Evolutionary conservation across 2,888 invertebrate genomes (phyloP), one percentile per base, ranked within the genome.

Genomic region (Cataglyphis albicans): DNA sequence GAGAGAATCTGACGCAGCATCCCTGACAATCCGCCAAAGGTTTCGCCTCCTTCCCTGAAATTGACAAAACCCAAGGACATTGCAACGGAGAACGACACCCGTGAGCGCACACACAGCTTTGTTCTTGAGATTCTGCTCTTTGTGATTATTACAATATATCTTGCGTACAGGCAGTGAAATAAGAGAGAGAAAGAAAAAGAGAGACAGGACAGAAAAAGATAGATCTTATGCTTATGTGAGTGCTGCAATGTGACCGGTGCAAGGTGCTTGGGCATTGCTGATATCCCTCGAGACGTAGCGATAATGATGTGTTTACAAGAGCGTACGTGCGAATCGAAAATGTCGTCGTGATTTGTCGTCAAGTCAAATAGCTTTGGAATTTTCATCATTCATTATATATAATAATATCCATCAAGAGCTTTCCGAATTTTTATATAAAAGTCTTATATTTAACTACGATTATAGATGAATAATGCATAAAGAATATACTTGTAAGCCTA

Each of bases 1-100:
- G 94, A 94, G 29, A 94, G 92, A 84, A 94, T 94, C 85, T 94
- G 94, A 74, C 94, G 94, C 86, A 94, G 93, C 94, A 94, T 94
- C 86, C 94, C 94, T 44, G 94, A 94, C 78, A 94, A 92, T 90
- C 94, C 94, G 76, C 94, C 94, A 82, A 94, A 94, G 74, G 92
- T 93, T 85, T 94, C 94, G 84, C 91, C 91, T 85, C 76, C 88
- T 82, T 94, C 94, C 92, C 94, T 94, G 94, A 90, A 94, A 93
- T 92, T 90, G 93, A 93, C 91, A 93, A 93, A 93, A 94, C 91
- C 92, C 92, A 92, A 93, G 90, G 88, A 93, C 91, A 92, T 92
- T 92, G 92, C 91, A 89, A 88, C 91, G 89, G 86, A 87, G 87
- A 88, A 86, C 81, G 87, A 87, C 81, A 87, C 78, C 74, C 76